phyloP scores from a whole-genome alignment of 2,797 vertebrate genomes.

The Rhincodon typus region DNA sequence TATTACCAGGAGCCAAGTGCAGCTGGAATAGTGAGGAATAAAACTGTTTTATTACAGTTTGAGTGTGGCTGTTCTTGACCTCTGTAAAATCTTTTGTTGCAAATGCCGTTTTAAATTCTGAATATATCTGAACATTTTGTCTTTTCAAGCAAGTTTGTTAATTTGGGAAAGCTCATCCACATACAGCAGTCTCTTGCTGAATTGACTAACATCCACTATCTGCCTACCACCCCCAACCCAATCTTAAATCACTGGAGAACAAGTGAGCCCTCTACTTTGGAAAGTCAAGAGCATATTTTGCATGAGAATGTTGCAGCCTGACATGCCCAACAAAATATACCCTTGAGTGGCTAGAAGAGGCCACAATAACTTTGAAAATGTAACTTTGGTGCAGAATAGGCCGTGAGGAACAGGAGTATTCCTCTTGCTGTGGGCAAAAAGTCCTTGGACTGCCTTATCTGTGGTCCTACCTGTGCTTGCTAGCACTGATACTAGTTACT shows the following conservation, averaged over 20 bases:
- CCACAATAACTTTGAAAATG: too few species aligned
- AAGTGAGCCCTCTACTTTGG: neutral
- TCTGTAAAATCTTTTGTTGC: constrained; percentile 11
- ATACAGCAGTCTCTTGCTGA: neutral
- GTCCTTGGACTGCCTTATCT: neutral
- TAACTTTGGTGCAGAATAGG: neutral
- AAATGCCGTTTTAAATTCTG: constrained; percentile 22
- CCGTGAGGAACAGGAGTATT: neutral
- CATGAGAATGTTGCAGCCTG: neutral
- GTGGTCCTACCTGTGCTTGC: neutral
- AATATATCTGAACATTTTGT: constrained; percentile 13
- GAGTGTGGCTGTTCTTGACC: constrained; percentile 35
- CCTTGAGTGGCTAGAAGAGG: neutral
- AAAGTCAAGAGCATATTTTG: neutral
- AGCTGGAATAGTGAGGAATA: constrained; percentile 35
- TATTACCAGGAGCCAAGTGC: constrained; percentile 34
- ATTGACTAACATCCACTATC: neutral
- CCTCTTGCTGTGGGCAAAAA: neutral
- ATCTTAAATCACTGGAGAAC: neutral
- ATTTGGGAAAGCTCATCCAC: neutral
- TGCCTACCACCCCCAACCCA: too few species aligned
- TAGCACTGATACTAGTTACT: too few species aligned
- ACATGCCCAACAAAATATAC: too few species aligned
- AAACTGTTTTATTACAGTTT: constrained; percentile 32
- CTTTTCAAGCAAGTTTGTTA: neutral